Evolutionary conservation across 2,888 invertebrate species (phyloP), one percentile per base, ranked within the genome.

Genomic region (Scaptomyza caliginosa): DNA sequence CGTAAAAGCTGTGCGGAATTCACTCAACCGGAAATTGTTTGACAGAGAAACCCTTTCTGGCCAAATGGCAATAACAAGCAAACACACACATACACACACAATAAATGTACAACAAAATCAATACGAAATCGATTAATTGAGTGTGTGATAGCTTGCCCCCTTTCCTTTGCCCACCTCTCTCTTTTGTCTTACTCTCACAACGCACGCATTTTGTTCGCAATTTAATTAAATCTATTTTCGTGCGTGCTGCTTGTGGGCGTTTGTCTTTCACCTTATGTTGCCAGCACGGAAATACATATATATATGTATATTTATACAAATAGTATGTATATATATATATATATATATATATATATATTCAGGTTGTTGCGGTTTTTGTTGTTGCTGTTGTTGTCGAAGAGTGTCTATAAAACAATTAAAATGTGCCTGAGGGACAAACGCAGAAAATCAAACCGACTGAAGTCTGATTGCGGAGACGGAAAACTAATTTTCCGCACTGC

Each of bases 401-500:
- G 86, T 83, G 86, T 78, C 84, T 77, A 81, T 83, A 83, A 83
- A 86, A 83, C 83, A 83, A 83, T 83, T 83, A 83, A 83, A 34
- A 81, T 76, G 74, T 68, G 72, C 58, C 69, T 30, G 59, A 50
- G 62, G 43, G 72, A 66, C 67, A 48, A 49, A 67, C 66, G 65
- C 66, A 68, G 65, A 70, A 80, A 77, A 65, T 65, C 69, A 66
- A 66, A 67, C 42, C 56, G 57, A 63, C 42, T 60, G 52, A 65
- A 63, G 60, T 65, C 63, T 67, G 77, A 60, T 68, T 83, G 70
- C 65, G 70, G 71, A 77, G 85, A 76, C 74, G 77, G 80, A 84
- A 89, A 82, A 88, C 85, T 88, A 87, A 89, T 89, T 89, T 89
- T 83, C 77, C 79, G 75, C 83, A 82, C 88, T 80, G 88, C 83